Evolutionary conservation across 1,140 invertebrate species (phyloP).

Genomic region (Pantala flavescens): DNA sequence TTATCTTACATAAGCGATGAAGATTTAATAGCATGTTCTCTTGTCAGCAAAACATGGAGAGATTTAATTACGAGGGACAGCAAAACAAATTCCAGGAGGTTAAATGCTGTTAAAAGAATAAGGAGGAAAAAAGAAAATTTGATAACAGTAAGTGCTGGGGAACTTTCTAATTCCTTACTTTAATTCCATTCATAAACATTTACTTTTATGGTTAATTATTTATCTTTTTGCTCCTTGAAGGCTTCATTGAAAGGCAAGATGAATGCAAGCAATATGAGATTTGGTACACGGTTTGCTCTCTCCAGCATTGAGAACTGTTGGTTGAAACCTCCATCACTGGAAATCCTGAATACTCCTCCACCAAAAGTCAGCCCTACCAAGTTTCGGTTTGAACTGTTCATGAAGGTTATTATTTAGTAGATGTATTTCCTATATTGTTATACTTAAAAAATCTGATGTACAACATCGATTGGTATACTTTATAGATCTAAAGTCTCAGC

Average conservation of each 20-base stretch:
- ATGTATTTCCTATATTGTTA: no score
- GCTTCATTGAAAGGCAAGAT: not conserved
- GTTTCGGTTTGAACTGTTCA: not conserved
- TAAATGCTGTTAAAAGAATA: not conserved
- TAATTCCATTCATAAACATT: not conserved
- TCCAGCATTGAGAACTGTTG: not conserved
- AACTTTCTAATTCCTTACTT: not conserved
- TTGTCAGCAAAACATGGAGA: not conserved
- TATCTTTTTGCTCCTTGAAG: not conserved
- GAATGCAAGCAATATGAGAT: not conserved
- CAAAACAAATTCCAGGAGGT: not conserved
- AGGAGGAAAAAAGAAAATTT: not conserved
- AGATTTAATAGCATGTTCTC: not conserved
- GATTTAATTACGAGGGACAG: not conserved
- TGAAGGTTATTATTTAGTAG: not conserved
- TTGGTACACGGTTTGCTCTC: not conserved
- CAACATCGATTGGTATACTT: no score
- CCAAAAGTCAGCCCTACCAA: not conserved
- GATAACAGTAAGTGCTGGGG: not conserved
- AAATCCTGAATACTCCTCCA: not conserved
- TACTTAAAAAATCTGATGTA: no score
- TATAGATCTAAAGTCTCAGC: no score
- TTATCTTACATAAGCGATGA: not conserved
- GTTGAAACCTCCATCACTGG: not conserved
- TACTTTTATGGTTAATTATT: not conserved